These are phyloP conservation scores for Callosobruchus maculatus DNA, from an alignment of 2,888 invertebrate genomes.

Conservation along the genomic window DNA sequence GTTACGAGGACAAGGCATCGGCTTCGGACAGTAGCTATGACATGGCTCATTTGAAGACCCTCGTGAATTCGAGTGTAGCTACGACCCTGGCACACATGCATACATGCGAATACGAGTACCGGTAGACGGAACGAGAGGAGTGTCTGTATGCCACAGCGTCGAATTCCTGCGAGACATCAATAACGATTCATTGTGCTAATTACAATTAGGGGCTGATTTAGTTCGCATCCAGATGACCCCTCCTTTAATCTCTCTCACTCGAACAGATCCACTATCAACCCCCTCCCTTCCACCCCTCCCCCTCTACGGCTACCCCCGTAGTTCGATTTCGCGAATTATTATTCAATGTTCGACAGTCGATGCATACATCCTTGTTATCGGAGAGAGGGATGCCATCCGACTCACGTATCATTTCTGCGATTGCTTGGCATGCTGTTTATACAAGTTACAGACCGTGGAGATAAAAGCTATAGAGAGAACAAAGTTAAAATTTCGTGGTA, in stretches of 20 bases:
- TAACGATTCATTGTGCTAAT: constrained; percentile 42
- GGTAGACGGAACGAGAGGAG: neutral
- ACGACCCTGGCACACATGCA: neutral
- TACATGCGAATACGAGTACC: neutral
- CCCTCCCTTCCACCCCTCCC: neutral
- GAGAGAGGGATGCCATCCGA: neutral
- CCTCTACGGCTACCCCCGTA: neutral
- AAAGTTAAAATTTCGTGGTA: no score
- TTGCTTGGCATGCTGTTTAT: neutral
- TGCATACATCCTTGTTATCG: constrained; percentile 32
- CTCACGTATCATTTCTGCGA: neutral
- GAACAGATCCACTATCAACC: neutral
- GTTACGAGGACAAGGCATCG: no score
- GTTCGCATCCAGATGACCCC: constrained; percentile 39
- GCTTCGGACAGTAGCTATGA: no score
- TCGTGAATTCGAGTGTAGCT: neutral
- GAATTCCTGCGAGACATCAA: constrained; percentile 44
- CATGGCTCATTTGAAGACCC: neutral
- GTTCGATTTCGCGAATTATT: neutral
- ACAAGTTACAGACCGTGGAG: neutral
- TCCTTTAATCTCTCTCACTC: constrained; percentile 38
- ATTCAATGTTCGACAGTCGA: neutral
- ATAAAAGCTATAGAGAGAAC: no score
- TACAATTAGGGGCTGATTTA: constrained; percentile 43
- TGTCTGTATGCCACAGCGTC: constrained; percentile 6